A percentile compares a stretch with the other conserved stretches of the same genome.
Evolutionary conservation across 2,797 vertebrate species (phyloP).

Genomic region (Pangasius macronema): DNA sequence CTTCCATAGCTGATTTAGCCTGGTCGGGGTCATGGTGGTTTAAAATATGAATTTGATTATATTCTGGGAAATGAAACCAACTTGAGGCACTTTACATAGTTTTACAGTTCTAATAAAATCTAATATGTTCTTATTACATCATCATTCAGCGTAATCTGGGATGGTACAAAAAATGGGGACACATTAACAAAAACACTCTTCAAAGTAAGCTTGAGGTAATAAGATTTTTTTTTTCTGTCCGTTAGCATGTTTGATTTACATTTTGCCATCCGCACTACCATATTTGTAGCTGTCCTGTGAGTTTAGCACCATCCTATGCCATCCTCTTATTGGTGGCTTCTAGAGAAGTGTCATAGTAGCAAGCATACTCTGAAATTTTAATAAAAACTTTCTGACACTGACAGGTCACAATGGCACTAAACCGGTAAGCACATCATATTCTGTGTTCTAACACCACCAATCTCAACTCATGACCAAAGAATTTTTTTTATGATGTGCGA

Average conservation of each 20-base stretch:
- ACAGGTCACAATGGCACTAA: not conserved
- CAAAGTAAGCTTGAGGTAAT: not conserved
- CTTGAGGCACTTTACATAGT: not conserved
- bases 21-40: not conserved
- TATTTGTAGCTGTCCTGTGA: not conserved
- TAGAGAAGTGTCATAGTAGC: not conserved
- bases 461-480: not conserved
- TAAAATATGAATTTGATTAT: not conserved
- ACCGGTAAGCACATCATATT: not conserved
- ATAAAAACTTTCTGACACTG: not conserved
- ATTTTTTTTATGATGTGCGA: not conserved
- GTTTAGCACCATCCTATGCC: not conserved
- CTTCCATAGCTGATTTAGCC: not conserved
- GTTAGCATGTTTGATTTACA: not conserved
- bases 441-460: not conserved
- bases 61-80: not conserved
- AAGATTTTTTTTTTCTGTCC: not conserved
- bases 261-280: not conserved
- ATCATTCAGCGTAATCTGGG: not conserved
- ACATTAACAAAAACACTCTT: not conserved
- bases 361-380: not conserved
- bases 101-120: not conserved
- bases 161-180: not conserved
- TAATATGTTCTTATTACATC: not conserved
- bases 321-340: not conserved